Conservation (phyloP, 2,888 invertebrate species). For the Thecophora atra region DNA sequence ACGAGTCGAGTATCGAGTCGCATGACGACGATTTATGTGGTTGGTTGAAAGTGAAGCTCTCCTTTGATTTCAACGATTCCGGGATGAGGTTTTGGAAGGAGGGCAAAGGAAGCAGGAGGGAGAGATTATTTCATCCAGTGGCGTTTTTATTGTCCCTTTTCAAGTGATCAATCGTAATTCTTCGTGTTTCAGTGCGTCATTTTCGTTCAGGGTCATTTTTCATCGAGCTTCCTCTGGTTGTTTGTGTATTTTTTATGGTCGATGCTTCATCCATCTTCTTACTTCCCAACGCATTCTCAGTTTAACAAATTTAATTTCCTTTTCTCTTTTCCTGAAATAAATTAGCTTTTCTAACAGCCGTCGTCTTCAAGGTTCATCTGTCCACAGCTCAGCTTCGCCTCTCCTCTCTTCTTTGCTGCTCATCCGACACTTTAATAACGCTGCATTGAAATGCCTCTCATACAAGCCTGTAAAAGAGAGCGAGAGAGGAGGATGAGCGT, state of each 20-base stretch:
- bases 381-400: background rate
- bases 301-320: conserved; percentile 43
- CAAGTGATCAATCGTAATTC: background rate
- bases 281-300: background rate
- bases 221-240: background rate
- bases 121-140: background rate
- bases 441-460: too few species aligned
- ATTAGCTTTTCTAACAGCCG: conserved; percentile 42
- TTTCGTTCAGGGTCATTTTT: conserved; percentile 30
- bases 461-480: too few species aligned
- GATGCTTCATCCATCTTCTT: conserved; percentile 2
- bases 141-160: conserved; percentile 18
- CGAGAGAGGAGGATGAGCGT: background rate
- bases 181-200: background rate
- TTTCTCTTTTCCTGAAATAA: conserved; percentile 43
- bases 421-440: too few species aligned
- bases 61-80: background rate
- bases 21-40: too few species aligned
- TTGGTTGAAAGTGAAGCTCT: background rate
- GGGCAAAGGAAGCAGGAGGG: background rate
- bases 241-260: background rate
- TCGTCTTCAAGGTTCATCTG: conserved; percentile 18
- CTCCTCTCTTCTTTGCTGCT: background rate
- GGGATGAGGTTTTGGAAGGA: background rate
- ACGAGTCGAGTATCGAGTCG: too few species aligned